Conservation (phyloP, 2,113 vertebrate genomes). For the Gavia stellata region DNA sequence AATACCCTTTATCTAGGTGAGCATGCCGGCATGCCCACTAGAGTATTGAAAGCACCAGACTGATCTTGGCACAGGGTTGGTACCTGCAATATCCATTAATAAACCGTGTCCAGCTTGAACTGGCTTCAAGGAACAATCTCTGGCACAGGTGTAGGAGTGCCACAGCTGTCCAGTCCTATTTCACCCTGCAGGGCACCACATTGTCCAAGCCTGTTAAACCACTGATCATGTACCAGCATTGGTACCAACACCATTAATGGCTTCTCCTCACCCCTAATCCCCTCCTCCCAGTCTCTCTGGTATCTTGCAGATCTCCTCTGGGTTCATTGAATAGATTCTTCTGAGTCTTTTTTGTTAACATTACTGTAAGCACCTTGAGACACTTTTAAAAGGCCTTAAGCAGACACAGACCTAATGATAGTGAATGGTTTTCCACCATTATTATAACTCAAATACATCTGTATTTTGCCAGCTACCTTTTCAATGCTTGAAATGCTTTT, state of each 20-base stretch:
- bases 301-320: background rate
- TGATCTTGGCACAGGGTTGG: background rate
- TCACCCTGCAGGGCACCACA: background rate
- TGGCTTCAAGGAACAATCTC: background rate
- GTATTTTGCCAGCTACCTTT: background rate
- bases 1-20: background rate
- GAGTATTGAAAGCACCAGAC: background rate
- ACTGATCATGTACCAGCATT: background rate
- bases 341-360: background rate
- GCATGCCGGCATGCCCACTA: background rate
- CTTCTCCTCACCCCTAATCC: background rate
- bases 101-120: background rate
- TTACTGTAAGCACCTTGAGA: background rate
- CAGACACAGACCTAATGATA: background rate
- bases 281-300: background rate
- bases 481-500: background rate
- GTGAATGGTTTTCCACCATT: background rate
- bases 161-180: background rate
- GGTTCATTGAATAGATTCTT: background rate
- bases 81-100: background rate
- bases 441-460: background rate
- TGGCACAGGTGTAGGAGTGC: background rate
- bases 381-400: background rate
- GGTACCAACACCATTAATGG: background rate
- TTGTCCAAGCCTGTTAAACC: background rate